Percentiles rank a stretch among this genome's conserved stretches.
Evolutionary conservation across 2,797 vertebrate species (phyloP).

Genomic region (Pipistrellus pipistrellus): DNA sequence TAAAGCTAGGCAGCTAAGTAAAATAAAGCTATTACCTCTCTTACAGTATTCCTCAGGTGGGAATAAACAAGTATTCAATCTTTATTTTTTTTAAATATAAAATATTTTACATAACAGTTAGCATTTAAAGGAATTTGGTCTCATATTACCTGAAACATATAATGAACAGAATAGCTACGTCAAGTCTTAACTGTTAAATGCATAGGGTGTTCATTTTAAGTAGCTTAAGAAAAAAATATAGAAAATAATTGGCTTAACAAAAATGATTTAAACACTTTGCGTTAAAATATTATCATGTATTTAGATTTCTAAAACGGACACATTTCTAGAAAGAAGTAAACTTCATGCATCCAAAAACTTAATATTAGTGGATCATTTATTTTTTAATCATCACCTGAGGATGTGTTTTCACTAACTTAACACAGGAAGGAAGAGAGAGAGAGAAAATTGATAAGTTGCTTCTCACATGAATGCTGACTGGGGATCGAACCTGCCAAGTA

Average conservation of each 20-base stretch:
- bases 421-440: background rate
- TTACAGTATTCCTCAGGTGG: background rate
- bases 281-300: background rate
- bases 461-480: background rate
- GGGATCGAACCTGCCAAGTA: background rate
- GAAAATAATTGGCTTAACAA: background rate
- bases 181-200: background rate
- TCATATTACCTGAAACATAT: background rate
- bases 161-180: background rate
- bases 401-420: background rate
- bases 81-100: constrained; percentile 41
- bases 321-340: background rate
- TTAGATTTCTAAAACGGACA: background rate
- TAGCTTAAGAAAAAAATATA: background rate
- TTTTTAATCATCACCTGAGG: background rate
- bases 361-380: background rate
- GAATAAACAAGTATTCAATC: constrained; percentile 9
- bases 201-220: background rate
- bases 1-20: background rate
- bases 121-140: background rate
- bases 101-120: background rate
- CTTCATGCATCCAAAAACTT: background rate
- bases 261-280: background rate
- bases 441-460: background rate
- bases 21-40: background rate